Evolutionary conservation across 2,797 vertebrate genomes (phyloP).

Genomic region (Melanotaenia maccullochi): DNA sequence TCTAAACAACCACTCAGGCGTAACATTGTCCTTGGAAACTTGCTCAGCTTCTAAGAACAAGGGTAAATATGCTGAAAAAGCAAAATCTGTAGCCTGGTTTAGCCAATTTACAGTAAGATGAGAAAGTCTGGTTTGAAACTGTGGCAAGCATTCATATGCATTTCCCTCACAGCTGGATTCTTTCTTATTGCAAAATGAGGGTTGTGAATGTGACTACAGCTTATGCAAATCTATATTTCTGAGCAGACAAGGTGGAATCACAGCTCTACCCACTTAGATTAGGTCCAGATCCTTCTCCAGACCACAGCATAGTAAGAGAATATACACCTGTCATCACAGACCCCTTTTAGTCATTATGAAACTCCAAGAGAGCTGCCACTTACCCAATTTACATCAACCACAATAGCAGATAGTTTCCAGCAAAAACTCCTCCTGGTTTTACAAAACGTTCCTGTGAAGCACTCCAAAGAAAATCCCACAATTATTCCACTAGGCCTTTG

Average conservation of each 20-base stretch:
- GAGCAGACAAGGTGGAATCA: constrained; percentile 53
- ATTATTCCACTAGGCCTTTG: constrained; percentile 42
- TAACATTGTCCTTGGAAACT: neutral
- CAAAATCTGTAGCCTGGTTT: constrained; percentile 7
- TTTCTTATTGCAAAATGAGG: constrained; percentile 19
- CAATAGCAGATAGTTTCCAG: constrained; percentile 39
- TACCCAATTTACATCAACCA: constrained; percentile 53
- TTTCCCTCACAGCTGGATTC: constrained; percentile 43
- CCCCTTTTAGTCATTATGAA: constrained; percentile 48
- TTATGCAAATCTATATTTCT: constrained; percentile 23
- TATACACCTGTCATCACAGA: constrained; percentile 66
- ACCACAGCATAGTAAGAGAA: constrained; percentile 52
- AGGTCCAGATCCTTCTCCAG: constrained; percentile 42
- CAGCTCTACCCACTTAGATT: constrained; percentile 46
- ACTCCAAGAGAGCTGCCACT: constrained; percentile 44
- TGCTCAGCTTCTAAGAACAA: constrained; percentile 1
- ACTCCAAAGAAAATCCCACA: constrained; percentile 49
- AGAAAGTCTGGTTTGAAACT: constrained; percentile 42
- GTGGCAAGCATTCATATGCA: constrained; percentile 44
- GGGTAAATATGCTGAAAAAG: constrained; percentile 20
- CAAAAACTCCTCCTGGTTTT: constrained; percentile 41
- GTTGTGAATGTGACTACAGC: neutral
- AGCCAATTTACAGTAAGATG: neutral
- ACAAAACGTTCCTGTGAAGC: constrained; percentile 14
- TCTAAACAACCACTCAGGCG: neutral